phyloP scores from a whole-genome alignment of 2,888 invertebrate species.

The Drosophila hamatofila region DNA sequence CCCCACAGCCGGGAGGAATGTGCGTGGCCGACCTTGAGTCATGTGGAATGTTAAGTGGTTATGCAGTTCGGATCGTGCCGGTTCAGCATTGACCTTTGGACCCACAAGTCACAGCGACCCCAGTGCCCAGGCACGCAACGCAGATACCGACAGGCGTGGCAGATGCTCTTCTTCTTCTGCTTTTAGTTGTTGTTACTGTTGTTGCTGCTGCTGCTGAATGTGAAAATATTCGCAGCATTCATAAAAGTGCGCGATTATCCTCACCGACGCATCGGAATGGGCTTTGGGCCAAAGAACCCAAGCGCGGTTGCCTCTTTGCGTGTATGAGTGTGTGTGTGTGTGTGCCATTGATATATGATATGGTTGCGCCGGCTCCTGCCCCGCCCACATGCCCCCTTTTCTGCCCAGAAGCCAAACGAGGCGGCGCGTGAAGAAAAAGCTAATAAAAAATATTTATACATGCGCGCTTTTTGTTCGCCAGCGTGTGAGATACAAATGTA shows the following conservation, averaged over 20 bases:
- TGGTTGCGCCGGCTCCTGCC: slow-evolving; percentile 32
- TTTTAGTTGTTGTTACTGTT: background rate
- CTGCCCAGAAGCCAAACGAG: slow-evolving; percentile 31
- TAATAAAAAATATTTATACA: slow-evolving; percentile 78
- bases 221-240: slow-evolving; percentile 43
- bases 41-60: slow-evolving; percentile 41
- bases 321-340: background rate
- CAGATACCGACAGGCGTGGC: slow-evolving; percentile 40
- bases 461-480: slow-evolving; percentile 45
- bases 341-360: slow-evolving; percentile 52
- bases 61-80: slow-evolving; percentile 59
- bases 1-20: slow-evolving; percentile 1
- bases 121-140: slow-evolving; percentile 63
- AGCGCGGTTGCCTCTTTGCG: background rate
- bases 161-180: slow-evolving; percentile 6
- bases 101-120: slow-evolving; percentile 55
- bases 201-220: slow-evolving; percentile 20
- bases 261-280: slow-evolving; percentile 50
- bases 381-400: slow-evolving; percentile 7
- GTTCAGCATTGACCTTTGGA: slow-evolving; percentile 62
- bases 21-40: slow-evolving; percentile 52
- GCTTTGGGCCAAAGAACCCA: slow-evolving; percentile 26
- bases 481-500: slow-evolving; percentile 68
- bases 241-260: slow-evolving; percentile 69
- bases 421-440: slow-evolving; percentile 46